Evolutionary conservation across 2,113 vertebrate species (phyloP).

Genomic region (Axis porcinus): DNA sequence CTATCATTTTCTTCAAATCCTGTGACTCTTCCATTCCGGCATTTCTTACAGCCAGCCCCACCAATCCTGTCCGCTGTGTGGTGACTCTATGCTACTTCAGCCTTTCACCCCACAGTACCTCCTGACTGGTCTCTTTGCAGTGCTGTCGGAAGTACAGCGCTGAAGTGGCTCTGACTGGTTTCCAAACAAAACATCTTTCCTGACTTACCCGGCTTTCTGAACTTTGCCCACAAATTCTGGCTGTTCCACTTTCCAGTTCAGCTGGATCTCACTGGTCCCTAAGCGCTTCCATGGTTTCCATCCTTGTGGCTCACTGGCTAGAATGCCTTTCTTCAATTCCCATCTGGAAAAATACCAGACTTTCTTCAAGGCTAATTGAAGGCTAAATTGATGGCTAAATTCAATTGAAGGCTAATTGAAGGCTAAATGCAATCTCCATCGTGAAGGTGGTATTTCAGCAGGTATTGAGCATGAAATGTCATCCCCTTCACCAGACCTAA

Average conservation of each 20-base stretch:
- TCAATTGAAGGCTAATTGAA: background rate
- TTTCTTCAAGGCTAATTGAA: background rate
- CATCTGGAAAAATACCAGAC: background rate
- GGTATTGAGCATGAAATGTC: background rate
- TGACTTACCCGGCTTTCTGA: background rate
- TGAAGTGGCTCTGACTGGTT: background rate
- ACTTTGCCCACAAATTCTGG: background rate
- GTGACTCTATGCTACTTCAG: background rate
- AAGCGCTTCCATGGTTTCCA: background rate
- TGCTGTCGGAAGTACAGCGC: background rate
- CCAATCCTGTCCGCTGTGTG: background rate
- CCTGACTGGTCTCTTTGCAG: background rate
- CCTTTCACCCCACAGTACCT: background rate
- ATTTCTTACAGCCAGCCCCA: background rate
- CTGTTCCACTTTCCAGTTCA: background rate
- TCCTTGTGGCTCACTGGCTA: background rate
- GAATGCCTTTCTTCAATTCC: background rate
- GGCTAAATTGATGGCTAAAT: too few relatives aligned
- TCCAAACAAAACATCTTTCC: background rate
- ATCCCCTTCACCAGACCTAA: background rate
- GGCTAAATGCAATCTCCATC: background rate
- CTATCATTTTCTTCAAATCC: background rate
- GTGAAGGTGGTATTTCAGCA: background rate
- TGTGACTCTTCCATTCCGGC: background rate
- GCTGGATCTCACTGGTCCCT: background rate